Base-by-base conservation (phyloP, 2,888 invertebrate genomes). In the Tholera decimalis region DNA sequence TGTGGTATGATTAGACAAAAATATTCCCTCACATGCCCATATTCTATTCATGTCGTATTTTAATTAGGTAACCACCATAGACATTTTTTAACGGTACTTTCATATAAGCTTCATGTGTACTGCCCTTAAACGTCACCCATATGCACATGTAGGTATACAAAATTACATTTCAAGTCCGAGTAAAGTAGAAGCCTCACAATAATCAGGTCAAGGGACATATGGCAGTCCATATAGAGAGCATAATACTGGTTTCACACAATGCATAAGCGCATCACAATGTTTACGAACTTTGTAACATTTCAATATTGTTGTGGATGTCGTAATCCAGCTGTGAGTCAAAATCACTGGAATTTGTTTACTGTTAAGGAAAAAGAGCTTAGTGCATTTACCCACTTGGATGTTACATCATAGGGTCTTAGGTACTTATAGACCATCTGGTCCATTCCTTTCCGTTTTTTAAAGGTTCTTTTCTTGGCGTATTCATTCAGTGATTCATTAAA, bases 191-290 rank as follows among this genome's bases (percentile, higher is more conserved):
- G 9, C 24, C 7, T 56, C 47, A 15, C 8, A 20, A 28, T 35
- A 49, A 69, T 56, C 43, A 58, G 80, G 82, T 75, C 83, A 84
- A 83, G 81, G 80, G 68, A 79, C 85, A 84, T 68, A 74, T 82
- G 84, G 78, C 50, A 26, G n/a, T 9, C 84, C 85, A 51, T 83
- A 76, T 73, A 68, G 26, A 77, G 77, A 60, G 28, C 37, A 60
- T 68, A 58, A 66, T 69, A 78, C 59, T 63, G 70, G 71, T 59
- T 73, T 53, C 59, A 67, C 50, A 75, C 74, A 79, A 84, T 75
- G 55, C 69, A 51, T 56, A 57, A 49, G 72, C 69, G 68, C 72
- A 77, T 73, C 73, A 43, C 18, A 51, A 61, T 77, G 66, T 57
- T 72, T 70, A 70, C 69, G 15, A 22, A 28, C 6, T 51, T 61